Base-by-base conservation (phyloP, 2,888 invertebrate species). In the Hofmannophila pseudospretella region DNA sequence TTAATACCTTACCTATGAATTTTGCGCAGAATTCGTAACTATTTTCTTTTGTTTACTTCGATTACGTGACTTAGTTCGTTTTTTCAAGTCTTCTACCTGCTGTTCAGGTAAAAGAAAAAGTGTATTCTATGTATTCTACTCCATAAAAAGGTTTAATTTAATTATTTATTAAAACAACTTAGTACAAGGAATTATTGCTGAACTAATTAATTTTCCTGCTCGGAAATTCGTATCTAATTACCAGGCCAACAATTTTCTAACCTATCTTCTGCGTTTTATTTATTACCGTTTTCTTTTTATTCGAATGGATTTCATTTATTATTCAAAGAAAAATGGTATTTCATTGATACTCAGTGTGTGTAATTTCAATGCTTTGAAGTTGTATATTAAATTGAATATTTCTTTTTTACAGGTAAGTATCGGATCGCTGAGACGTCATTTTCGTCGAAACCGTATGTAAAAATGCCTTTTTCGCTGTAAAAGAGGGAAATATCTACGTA, bases 401-500 rank as follows among this genome's bases (percentile, higher is more conserved):
- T 49, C 51, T 45, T 49, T 54, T 60, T 76, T 70, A 10, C 73
- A 79, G 80, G 80, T 80, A 79, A 79, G 80, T 79, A 53, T 47
- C 51, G 31, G 56, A 44, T 41, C 5, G 22, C 23, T 4, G 26
- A 26, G 8, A 1, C 13, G 14, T 37, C 42, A 32, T 35, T 36
- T 33, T 34, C 9, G 29, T 19, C 16, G 27, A 38, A 31, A 36
- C 12, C 35, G 41, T 38, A 41, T 35, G 39, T 39, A 42, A 33
- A 39, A 26, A 36, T 36, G 22, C 31, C 16, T 10, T 34, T 37
- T 32, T n/a, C 10, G 13, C 10, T 23, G 25, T 16, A 5, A 16
- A 16, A 16, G 16, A 5, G 5, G 9, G 23, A 23, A 23, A 32
- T 32, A 20, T 32, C 14, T 29, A 13, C 27, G 3, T 7, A 16